These are phyloP conservation scores for Microtus pennsylvanicus DNA, from an alignment of 2,113 vertebrate species.

Conservation along the genomic window DNA sequence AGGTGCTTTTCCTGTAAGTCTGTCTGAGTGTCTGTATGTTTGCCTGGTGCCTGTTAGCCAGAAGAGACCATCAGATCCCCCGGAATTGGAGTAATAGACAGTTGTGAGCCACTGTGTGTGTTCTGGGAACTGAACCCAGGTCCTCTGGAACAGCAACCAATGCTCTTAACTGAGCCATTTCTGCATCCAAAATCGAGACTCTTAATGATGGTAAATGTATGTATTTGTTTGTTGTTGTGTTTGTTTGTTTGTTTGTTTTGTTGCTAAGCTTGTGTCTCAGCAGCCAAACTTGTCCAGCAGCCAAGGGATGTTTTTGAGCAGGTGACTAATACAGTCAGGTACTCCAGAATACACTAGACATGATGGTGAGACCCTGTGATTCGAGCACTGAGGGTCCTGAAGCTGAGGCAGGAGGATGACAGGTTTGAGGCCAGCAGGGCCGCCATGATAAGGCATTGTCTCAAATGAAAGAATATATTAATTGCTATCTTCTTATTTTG, in stretches of 20 bases:
- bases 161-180: neutral
- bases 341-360: neutral
- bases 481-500: neutral
- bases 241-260: neutral
- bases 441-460: neutral
- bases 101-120: neutral
- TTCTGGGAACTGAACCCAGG: neutral
- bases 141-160: neutral
- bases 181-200: neutral
- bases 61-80: neutral
- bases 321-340: neutral
- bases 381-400: neutral
- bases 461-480: constrained; percentile 18
- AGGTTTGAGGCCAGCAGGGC: neutral
- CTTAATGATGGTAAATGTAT: neutral
- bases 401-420: neutral
- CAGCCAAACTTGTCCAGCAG: neutral
- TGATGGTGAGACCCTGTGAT: neutral
- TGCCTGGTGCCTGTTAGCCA: neutral
- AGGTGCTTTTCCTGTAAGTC: neutral
- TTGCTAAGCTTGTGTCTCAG: neutral
- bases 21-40: neutral
- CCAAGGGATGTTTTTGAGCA: neutral
- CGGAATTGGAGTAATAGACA: neutral
- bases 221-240: neutral